phyloP scores from a whole-genome alignment of 2,113 vertebrate species.

The Trogon surrucura region DNA sequence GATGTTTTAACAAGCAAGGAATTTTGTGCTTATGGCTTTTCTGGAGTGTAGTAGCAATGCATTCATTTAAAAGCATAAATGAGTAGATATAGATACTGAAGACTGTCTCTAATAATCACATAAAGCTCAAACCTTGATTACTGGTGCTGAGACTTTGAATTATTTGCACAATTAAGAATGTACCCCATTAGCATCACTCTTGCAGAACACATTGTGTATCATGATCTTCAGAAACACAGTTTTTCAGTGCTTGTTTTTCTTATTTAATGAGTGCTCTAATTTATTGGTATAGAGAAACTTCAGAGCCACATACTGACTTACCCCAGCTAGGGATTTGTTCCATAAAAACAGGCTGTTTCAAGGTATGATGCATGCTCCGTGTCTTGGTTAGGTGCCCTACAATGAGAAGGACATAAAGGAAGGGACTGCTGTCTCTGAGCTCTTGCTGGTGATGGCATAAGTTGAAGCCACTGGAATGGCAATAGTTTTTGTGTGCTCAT shows the following conservation, averaged over 20 bases:
- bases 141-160: background rate
- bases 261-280: background rate
- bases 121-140: background rate
- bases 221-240: fast-evolving
- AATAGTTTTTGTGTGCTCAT: background rate
- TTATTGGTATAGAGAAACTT: background rate
- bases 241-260: background rate
- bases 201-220: background rate
- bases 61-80: background rate
- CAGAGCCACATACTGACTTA: background rate
- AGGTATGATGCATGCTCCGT: background rate
- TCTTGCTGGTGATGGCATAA: background rate
- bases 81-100: background rate
- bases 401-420: background rate
- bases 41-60: background rate
- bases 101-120: background rate
- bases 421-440: background rate
- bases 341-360: background rate
- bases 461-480: background rate
- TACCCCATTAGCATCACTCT: background rate
- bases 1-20: constrained; percentile 50
- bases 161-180: background rate
- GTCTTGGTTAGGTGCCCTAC: background rate
- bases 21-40: background rate
- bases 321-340: background rate